Evolutionary conservation across 2,113 vertebrate genomes (phyloP), one percentile per base, ranked within the genome.

Genomic region (Nannospalax galili): DNA sequence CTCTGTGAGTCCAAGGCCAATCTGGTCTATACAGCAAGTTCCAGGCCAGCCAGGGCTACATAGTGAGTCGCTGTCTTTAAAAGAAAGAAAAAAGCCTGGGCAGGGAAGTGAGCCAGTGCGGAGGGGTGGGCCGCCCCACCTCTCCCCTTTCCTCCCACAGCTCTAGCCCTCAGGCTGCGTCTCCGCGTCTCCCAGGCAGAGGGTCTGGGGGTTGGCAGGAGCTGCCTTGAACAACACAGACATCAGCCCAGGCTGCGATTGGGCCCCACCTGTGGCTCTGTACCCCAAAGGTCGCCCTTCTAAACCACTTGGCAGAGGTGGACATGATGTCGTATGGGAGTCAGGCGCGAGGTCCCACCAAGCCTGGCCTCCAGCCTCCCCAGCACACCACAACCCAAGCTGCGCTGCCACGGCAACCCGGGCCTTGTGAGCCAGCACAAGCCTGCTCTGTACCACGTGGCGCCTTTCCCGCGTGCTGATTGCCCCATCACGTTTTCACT

Each of bases 251-350:
- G 26, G 58, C 58, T 56, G 26, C 72, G 26, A 26, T 24, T 24
- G 58, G 40, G 10, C 37, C 88, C 90, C 96, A 98, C 98, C 98
- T 98, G 92, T 96, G 95, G 91, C 97, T 91, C 95, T 98, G 87
- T 72, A 88, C 95, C 88, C 97, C 96, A 0, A 97, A 98, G 22
- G 98, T 95, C 15, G 96, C 95, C 24, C 98, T 97, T 45, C 35
- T 82, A 70, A 98, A 98, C 93, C 45, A 72, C 89, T 95, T 88
- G 10, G 2, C 48, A 62, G 87, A 58, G 1, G 42, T 32, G 67
- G 79, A 11, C 96, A 96, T 97, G 82, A 14, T 6, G 79, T 80
- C 11, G 20, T 16, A 56, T 0, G 37, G 37, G 45, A 24, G 40
- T 42, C 73, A 64, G 64, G 77, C 4, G n/a, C 3, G 12, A 78